Evolutionary conservation across 2,888 invertebrate genomes (phyloP), one percentile per base, ranked within the genome.

Genomic region (Blomia tropicalis): DNA sequence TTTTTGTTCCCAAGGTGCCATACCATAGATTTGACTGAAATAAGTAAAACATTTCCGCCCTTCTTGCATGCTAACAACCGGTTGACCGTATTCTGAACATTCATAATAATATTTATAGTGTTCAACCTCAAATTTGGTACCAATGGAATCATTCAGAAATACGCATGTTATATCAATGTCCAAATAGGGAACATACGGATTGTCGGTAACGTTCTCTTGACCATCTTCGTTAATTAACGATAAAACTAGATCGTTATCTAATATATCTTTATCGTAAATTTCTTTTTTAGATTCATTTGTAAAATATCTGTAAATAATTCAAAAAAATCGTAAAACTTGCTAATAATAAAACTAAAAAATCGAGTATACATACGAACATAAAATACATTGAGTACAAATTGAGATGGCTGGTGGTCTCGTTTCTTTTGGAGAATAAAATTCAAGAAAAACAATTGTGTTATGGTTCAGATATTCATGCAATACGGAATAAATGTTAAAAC

Each of bases 341-440:
- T n/a, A n/a, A n/a, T n/a, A n/a, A n/a, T n/a, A n/a, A n/a, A n/a
- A n/a, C n/a, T n/a, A n/a, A n/a, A n/a, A n/a, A n/a, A n/a, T n/a
- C n/a, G n/a, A n/a, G n/a, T n/a, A 17, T 36, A 36, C 36, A 11
- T 36, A 36, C 36, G 36, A 47, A n/a, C 51, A 47, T 7, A 47
- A 25, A 56, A 56, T 56, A 25, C 56, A 56, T 14, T 56, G 32
- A 19, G 56, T 56, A 25, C 56, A 56, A 25, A 56, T 27, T 22
- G 56, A 29, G 17, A 56, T n/a, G 27, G 29, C 56, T 4, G 56
- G 56, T 32, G 36, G 36, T 22, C 22, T 2, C 14, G 29, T 32
- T 14, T 22, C 14, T n/a, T 31, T 56, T 19, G 56, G 56, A 14
- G 29, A 14, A 22, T 11, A 19, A 25, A 29, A 56, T n/a, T 56